Conservation (phyloP, 2,113 vertebrate genomes). For the Scomber japonicus region DNA sequence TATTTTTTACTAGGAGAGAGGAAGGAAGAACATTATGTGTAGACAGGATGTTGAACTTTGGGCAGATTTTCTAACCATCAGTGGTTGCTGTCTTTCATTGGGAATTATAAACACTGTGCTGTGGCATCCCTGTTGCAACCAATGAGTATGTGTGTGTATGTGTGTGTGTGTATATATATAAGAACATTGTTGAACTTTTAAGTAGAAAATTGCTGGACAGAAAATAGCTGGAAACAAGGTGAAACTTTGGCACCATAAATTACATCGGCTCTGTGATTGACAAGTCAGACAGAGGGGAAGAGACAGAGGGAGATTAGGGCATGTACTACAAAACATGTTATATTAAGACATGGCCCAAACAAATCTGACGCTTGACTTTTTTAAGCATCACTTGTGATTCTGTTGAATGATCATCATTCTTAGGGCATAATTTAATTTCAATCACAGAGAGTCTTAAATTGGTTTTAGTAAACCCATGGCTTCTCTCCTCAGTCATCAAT, state of each 20-base stretch:
- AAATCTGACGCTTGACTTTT: not conserved
- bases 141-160: not conserved
- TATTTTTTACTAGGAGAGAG: constrained; percentile 20
- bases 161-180: constrained; percentile 13
- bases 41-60: constrained; percentile 38
- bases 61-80: constrained; percentile 19
- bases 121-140: constrained; percentile 14
- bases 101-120: constrained; percentile 26
- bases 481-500: constrained; percentile 12
- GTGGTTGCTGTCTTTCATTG: constrained; percentile 12
- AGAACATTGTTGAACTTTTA: not conserved
- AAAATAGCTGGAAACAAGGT: constrained; percentile 46
- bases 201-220: constrained; percentile 9
- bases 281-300: constrained; percentile 31
- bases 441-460: constrained; percentile 2
- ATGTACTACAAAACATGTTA: constrained; percentile 6
- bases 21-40: constrained; percentile 26
- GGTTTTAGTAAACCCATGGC: constrained; percentile 1
- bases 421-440: not conserved
- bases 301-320: not conserved
- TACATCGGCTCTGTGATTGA: constrained; percentile 48
- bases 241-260: constrained; percentile 28
- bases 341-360: constrained; percentile 17
- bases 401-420: not conserved
- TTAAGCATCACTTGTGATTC: not conserved